Evolutionary conservation across 2,797 vertebrate genomes (phyloP).

Genomic region (Jordanella pulchra): DNA sequence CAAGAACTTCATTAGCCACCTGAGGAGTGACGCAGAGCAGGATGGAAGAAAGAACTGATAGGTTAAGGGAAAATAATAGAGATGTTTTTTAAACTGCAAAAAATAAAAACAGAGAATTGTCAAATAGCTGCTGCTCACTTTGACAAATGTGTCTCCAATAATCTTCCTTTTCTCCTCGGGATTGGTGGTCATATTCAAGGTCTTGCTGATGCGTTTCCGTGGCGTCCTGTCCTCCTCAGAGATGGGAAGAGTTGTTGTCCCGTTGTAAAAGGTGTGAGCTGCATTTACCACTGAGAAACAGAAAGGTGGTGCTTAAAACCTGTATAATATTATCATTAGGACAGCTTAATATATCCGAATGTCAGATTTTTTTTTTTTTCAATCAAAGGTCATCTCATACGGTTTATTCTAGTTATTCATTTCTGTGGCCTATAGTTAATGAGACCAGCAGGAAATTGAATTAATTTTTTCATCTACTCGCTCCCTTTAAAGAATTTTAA

Average conservation of each 20-base stretch:
- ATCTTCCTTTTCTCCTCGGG: slow-evolving; percentile 99
- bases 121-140: slow-evolving; percentile 75
- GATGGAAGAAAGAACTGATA: background rate
- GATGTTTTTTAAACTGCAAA: background rate
- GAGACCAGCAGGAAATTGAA: no score
- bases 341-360: no score
- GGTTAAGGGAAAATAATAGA: background rate
- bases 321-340: no score
- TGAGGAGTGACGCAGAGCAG: slow-evolving; percentile 53
- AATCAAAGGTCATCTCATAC: background rate
- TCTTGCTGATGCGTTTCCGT: slow-evolving; percentile 98
- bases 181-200: slow-evolving; percentile 98
- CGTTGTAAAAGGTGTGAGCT: slow-evolving; percentile 98
- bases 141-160: slow-evolving; percentile 98
- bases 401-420: no score
- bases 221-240: slow-evolving; percentile 98
- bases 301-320: background rate
- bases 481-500: no score
- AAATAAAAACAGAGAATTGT: no score
- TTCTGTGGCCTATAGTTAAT: no score
- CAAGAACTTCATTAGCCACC: slow-evolving; percentile 98
- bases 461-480: no score
- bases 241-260: slow-evolving; percentile 97
- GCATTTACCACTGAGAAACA: slow-evolving; percentile 90
- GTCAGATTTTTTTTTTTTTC: background rate